Evolutionary conservation across 2,113 vertebrate genomes (phyloP).

Genomic region (Pachyramphus minor): DNA sequence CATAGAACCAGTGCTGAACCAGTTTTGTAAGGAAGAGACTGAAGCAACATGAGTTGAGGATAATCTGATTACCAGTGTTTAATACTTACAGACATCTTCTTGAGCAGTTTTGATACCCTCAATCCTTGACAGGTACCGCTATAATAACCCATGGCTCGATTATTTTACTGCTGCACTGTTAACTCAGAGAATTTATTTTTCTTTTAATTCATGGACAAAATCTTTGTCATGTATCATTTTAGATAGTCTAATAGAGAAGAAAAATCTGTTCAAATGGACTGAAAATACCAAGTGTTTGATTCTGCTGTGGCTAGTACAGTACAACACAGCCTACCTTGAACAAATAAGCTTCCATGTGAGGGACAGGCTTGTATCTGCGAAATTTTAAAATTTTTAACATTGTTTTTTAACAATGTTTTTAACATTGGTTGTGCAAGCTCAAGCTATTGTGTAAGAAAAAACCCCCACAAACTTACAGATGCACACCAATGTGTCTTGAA

Average conservation of each 20-base stretch:
- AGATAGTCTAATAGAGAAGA: not conserved
- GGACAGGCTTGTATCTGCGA: not conserved
- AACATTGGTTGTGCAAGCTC: not conserved
- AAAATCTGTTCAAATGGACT: not conserved
- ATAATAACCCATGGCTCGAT: not conserved
- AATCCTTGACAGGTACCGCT: not conserved
- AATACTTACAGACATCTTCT: not conserved
- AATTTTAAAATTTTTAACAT: not conserved
- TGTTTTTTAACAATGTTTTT: not conserved
- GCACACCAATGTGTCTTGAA: not conserved
- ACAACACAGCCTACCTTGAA: accelerated
- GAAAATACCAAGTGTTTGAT: not conserved
- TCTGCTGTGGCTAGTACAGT: not conserved
- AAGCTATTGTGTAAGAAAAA: not conserved
- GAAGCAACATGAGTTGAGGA: not conserved
- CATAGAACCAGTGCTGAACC: not conserved
- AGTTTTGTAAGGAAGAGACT: not conserved
- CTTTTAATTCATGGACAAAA: not conserved
- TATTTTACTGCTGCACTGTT: not conserved
- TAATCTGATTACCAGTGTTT: not conserved
- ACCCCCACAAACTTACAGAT: not conserved
- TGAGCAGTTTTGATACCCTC: not conserved
- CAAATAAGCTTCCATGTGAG: not conserved
- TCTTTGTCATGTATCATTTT: not conserved
- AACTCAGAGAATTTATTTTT: not conserved